Base-by-base conservation (phyloP, 2,113 vertebrate genomes). In the Furnarius figulus region DNA sequence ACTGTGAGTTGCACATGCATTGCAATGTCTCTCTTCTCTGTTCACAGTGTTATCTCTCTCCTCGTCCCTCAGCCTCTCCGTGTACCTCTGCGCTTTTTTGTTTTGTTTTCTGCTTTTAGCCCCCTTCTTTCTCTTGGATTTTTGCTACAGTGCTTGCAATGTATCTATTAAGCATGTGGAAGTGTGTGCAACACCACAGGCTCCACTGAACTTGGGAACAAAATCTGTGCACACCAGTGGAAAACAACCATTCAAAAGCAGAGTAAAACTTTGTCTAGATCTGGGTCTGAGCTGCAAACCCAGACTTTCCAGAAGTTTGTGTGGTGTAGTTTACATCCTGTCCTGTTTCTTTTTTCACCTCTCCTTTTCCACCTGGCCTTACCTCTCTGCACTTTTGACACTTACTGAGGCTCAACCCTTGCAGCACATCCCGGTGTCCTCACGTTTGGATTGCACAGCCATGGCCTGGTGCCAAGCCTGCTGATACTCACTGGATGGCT, bases 1-100 rank as follows among this genome's bases (percentile, higher is more conserved):
- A 99, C 99, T 62, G 99, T 99, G 97, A 98, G 98, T 98, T 87
- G 62, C 83, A 62, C 21, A 11, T 17, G 50, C 83, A 1, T 95
- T 96, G 9, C 44, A 7, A 39, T 31, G 14, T 79, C 59, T 67
- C 37, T 77, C 33, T 89, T 63, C 44, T 77, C 72, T 94, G 18
- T 83, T 66, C 76, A 25, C 30, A 56, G 21, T n/a, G 74, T 23
- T 79, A 47, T 91, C 40, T 86, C 53, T 27, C 31, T 56, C 35
- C 47, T 56, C 62, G 52, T 33, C n/a, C 18, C 28, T 91, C 75
- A 40, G 75, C 39, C 59, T 86, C 79, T 61, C 12, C 3, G 0
- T 33, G 31, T 58, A 53, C 55, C 65, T 70, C 59, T 66, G 73
- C 44, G n/a, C 40, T 61, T 62, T 35, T 24, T 22, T 49, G 62